Percentiles rank a stretch among this genome's conserved stretches.
phyloP scores from a whole-genome alignment of 2,888 invertebrate species.

The Rutpela maculata region DNA sequence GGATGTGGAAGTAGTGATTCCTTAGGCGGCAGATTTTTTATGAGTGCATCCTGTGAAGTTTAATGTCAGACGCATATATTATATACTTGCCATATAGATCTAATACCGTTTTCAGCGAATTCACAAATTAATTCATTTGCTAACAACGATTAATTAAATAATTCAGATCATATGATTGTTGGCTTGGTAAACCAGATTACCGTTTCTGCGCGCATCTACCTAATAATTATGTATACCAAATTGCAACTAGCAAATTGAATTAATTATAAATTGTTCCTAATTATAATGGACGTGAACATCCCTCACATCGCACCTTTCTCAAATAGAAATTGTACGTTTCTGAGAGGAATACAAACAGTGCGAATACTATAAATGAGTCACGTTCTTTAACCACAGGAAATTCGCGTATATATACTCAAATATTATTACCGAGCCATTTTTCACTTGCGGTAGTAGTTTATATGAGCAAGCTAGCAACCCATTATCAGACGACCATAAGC shows the following conservation, averaged over 20 bases:
- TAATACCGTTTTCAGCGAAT: neutral
- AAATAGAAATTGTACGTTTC: constrained; percentile 6
- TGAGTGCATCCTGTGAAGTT: too few species aligned
- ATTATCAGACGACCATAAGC: constrained; percentile 32
- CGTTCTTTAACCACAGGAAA: constrained; percentile 36
- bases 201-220: neutral
- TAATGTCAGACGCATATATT: too few species aligned
- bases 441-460: constrained; percentile 18
- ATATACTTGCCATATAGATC: too few species aligned
- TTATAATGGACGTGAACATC: constrained; percentile 10
- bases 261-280: constrained; percentile 16
- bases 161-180: neutral
- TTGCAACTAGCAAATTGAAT: constrained; percentile 19
- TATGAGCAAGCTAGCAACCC: constrained; percentile 19
- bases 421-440: constrained; percentile 34
- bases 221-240: constrained; percentile 15
- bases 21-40: too few species aligned
- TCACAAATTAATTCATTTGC: neutral
- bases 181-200: constrained; percentile 4
- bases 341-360: constrained; percentile 21
- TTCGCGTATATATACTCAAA: constrained; percentile 29
- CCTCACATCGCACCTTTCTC: constrained; percentile 10
- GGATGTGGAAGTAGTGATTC: too few species aligned
- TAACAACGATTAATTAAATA: neutral
- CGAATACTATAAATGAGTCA: constrained; percentile 37